Evolutionary conservation across 2,888 invertebrate species (phyloP).

Genomic region (Clivina fossor): DNA sequence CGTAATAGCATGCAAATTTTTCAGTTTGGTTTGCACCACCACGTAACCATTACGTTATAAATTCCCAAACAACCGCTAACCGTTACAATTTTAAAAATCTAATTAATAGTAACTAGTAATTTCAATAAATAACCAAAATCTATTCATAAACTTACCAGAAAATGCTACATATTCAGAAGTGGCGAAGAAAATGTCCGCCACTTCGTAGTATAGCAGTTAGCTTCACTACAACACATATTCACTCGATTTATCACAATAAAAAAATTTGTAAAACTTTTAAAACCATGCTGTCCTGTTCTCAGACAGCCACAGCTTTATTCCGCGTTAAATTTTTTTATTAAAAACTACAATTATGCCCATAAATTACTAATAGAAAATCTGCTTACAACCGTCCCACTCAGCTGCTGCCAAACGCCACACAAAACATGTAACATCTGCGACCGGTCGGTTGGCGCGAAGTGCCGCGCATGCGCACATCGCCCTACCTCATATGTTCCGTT

Average conservation of each 20-base stretch:
- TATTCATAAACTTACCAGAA: slow-evolving; percentile 39
- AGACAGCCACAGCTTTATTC: slow-evolving; percentile 39
- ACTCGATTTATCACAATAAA: slow-evolving; percentile 25
- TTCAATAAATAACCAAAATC: slow-evolving; percentile 12
- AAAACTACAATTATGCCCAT: slow-evolving; percentile 37
- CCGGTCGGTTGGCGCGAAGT: slow-evolving; percentile 55
- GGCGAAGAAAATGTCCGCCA: slow-evolving; percentile 54
- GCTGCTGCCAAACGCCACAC: slow-evolving; percentile 45
- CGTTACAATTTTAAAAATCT: slow-evolving; percentile 3
- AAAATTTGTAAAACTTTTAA: slow-evolving; percentile 26
- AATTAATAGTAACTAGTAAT: slow-evolving; percentile 1
- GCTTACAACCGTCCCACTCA: slow-evolving; percentile 44
- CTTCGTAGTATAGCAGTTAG: slow-evolving; percentile 48
- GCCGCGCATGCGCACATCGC: slow-evolving; percentile 47
- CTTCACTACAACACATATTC: slow-evolving; percentile 30
- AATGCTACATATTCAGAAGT: slow-evolving; percentile 49
- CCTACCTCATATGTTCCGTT: slow-evolving; percentile 44
- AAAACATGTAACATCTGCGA: slow-evolving; percentile 57
- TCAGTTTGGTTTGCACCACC: slow-evolving; percentile 20
- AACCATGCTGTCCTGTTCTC: slow-evolving; percentile 33
- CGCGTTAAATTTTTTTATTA: slow-evolving; percentile 34
- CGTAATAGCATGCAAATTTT: slow-evolving; percentile 18
- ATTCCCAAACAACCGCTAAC: slow-evolving; percentile 8
- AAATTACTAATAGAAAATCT: slow-evolving; percentile 36
- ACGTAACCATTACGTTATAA: slow-evolving; percentile 29